Percentiles rank a stretch among this genome's conserved stretches.
Conservation (phyloP, 2,888 invertebrate species). For the Apocheima hispidaria region DNA sequence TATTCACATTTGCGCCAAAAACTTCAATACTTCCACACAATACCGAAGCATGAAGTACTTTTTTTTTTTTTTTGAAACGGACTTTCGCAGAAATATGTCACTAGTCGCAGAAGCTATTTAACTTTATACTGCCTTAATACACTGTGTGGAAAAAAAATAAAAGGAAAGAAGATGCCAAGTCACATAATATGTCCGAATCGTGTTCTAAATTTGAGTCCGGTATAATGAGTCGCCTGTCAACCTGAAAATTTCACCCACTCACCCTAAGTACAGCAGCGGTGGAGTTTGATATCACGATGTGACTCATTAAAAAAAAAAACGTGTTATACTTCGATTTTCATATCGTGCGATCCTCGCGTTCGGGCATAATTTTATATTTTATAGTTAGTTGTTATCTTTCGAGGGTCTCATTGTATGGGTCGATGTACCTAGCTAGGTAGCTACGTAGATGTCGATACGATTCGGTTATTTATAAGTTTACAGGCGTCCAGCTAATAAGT, state of each 20-base stretch:
- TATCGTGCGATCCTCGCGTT: constrained; percentile 8
- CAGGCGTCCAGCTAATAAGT: too few species aligned
- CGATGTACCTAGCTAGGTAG: constrained; percentile 3
- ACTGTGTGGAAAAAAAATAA: too few species aligned
- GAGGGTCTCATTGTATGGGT: constrained; percentile 7
- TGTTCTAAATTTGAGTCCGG: neutral
- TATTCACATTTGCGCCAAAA: too few species aligned
- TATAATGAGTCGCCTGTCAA: neutral
- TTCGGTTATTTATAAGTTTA: constrained; percentile 12
- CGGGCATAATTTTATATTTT: constrained; percentile 30
- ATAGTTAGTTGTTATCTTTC: constrained; percentile 15
- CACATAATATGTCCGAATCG: too few species aligned
- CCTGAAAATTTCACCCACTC: neutral
- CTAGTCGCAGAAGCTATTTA: too few species aligned
- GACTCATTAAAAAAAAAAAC: neutral
- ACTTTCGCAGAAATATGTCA: too few species aligned
- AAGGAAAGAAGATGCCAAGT: too few species aligned
- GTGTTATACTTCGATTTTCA: neutral
- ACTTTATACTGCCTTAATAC: too few species aligned
- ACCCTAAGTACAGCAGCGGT: too few species aligned
- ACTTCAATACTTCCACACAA: too few species aligned
- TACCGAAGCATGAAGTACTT: too few species aligned
- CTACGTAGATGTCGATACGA: constrained; percentile 8
- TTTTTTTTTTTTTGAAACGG: too few species aligned
- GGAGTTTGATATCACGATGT: neutral